Percentiles rank a stretch among this genome's conserved stretches.
Evolutionary conservation across 2,888 invertebrate genomes (phyloP).

Genomic region (Chamaedrilus cognettii): DNA sequence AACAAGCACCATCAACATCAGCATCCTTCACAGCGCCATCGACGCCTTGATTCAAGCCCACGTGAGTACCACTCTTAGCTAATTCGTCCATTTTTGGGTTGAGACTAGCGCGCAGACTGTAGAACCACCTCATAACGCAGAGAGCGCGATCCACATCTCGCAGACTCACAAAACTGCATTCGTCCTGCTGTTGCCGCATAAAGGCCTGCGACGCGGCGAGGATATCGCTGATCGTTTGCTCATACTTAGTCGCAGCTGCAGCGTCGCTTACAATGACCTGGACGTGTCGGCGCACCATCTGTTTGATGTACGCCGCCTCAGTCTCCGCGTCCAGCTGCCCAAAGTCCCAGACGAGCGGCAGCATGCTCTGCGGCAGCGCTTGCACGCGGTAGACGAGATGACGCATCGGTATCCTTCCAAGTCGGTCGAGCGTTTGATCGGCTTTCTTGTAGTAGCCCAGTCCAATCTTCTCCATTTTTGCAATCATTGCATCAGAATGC

Average conservation of each 20-base stretch:
- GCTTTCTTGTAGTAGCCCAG: conserved; percentile 54
- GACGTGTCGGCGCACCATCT: conserved; percentile 50
- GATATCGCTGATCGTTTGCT: conserved; percentile 19
- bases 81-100: conserved; percentile 18
- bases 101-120: conserved; percentile 11
- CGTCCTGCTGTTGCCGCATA: conserved; percentile 32
- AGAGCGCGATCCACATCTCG: conserved; percentile 49
- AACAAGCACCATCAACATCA: no score
- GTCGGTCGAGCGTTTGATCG: conserved; percentile 44
- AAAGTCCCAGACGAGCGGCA: conserved; percentile 59
- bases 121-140: conserved; percentile 49
- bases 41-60: no score
- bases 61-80: no score
- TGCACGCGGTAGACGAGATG: conserved; percentile 55
- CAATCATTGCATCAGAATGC: conserved; percentile 52
- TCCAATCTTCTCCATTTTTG: conserved; percentile 50
- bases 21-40: no score
- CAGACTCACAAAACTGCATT: no score
- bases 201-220: conserved; percentile 30
- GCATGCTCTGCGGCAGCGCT: no score
- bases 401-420: conserved; percentile 51
- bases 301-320: conserved; percentile 50
- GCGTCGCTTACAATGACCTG: no score
- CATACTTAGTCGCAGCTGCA: background rate
- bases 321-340: conserved; percentile 47